These are phyloP conservation scores for Scrobipalpa atriplicella DNA, from an alignment of 2,888 invertebrate species.

Conservation along the genomic window DNA sequence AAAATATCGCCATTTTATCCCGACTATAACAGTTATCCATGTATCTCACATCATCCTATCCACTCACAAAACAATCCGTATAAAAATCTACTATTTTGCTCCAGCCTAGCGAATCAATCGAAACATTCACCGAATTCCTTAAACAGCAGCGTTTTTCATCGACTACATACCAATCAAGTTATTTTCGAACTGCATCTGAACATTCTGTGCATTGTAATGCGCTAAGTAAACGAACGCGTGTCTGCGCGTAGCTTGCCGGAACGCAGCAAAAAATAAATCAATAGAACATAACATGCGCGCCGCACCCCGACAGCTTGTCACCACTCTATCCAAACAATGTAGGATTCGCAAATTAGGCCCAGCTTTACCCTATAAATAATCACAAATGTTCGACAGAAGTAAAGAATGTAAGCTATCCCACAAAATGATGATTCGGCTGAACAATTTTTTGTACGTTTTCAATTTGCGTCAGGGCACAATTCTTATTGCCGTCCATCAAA, in stretches of 20 bases:
- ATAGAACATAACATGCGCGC: slow-evolving; percentile 70
- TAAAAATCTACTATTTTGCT: neutral
- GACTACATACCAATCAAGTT: slow-evolving; percentile 9
- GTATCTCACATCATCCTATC: neutral
- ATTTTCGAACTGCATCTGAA: slow-evolving; percentile 2
- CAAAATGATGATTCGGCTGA: slow-evolving; percentile 74
- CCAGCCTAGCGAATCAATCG: slow-evolving; percentile 27
- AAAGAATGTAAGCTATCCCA: slow-evolving; percentile 71
- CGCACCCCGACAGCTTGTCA: slow-evolving; percentile 36
- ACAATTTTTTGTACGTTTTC: slow-evolving; percentile 77
- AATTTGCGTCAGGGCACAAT: slow-evolving; percentile 80
- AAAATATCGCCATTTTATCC: too few species aligned
- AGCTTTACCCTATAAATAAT: slow-evolving; percentile 53
- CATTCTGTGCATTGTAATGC: neutral
- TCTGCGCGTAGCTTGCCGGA: slow-evolving; percentile 54
- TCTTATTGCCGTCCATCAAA: slow-evolving; percentile 80
- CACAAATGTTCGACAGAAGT: slow-evolving; percentile 72
- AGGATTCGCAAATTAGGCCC: slow-evolving; percentile 47
- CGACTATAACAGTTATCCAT: too few species aligned
- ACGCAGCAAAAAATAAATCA: slow-evolving; percentile 56
- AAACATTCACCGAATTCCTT: slow-evolving; percentile 11
- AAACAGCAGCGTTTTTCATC: neutral
- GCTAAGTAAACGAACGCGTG: slow-evolving; percentile 27
- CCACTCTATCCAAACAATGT: slow-evolving; percentile 61
- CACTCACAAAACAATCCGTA: neutral